phyloP scores from a whole-genome alignment of 2,888 invertebrate species.

The Epinotia ramella region DNA sequence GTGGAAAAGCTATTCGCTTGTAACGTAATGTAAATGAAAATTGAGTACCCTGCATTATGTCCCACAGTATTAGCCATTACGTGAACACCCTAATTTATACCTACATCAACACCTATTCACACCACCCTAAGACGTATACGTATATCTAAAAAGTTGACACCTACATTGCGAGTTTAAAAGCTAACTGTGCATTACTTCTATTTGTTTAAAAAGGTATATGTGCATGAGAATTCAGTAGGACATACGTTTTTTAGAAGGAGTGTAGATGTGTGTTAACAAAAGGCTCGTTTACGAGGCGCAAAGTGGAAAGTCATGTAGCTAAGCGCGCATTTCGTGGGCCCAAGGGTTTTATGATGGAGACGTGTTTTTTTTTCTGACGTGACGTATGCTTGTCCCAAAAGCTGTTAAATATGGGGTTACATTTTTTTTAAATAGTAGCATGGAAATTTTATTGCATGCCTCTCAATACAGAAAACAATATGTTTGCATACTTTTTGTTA shows the following conservation, averaged over 20 bases:
- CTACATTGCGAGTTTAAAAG: constrained; percentile 56
- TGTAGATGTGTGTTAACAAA: constrained; percentile 70
- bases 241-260: constrained; percentile 3
- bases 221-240: not conserved
- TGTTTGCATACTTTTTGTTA: no score
- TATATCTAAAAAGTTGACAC: constrained; percentile 26
- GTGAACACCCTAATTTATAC: constrained; percentile 8
- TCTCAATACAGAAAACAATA: no score
- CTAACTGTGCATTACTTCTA: constrained; percentile 54
- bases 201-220: not conserved
- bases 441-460: no score
- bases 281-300: constrained; percentile 74
- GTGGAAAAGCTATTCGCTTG: no score
- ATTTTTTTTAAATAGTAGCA: no score
- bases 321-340: constrained; percentile 56
- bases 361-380: constrained; percentile 54
- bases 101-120: constrained; percentile 6
- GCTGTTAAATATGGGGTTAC: no score
- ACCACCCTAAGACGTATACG: constrained; percentile 16
- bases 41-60: not conserved
- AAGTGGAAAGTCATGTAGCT: constrained; percentile 71
- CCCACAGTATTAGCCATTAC: not conserved
- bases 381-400: not conserved
- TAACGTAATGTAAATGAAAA: no score
- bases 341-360: constrained; percentile 58